These are phyloP conservation scores for Gonatopus flavifemur DNA, from an alignment of 1,140 invertebrate genomes.

Conservation along the genomic window DNA sequence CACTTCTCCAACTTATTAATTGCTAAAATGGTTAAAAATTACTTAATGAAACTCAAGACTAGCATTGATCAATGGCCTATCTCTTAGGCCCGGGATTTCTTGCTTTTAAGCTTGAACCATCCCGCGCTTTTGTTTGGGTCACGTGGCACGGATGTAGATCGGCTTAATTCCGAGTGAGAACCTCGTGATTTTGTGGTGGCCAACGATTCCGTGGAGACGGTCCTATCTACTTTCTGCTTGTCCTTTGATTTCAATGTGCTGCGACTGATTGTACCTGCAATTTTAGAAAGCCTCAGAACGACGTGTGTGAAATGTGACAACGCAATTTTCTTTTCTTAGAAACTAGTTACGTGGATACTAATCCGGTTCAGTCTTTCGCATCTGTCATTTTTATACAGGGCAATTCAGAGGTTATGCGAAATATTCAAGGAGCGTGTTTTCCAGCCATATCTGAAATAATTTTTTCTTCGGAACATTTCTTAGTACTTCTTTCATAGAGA, in stretches of 20 bases:
- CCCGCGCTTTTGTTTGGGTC: constrained; percentile 70
- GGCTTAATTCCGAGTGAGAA: constrained; percentile 51
- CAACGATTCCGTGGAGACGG: constrained; percentile 65
- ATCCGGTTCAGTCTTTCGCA: too few relatives aligned
- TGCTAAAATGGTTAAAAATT: constrained; percentile 35
- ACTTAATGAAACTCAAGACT: constrained; percentile 56
- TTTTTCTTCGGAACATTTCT: too few relatives aligned
- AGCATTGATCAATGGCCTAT: constrained; percentile 57
- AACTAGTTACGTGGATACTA: too few relatives aligned
- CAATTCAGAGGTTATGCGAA: too few relatives aligned
- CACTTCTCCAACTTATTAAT: constrained; percentile 14
- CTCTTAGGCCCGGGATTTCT: constrained; percentile 59
- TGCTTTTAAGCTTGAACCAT: constrained; percentile 71
- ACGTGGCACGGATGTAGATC: constrained; percentile 71
- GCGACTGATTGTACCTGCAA: constrained; percentile 54
- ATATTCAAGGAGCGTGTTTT: too few relatives aligned
- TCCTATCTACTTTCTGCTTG: constrained; percentile 57
- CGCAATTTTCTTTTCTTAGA: too few relatives aligned
- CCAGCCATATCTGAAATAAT: too few relatives aligned
- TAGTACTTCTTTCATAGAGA: too few relatives aligned
- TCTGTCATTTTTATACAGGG: too few relatives aligned
- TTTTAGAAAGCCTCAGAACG: not conserved
- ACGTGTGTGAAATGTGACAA: too few relatives aligned
- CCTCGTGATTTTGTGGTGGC: constrained; percentile 52
- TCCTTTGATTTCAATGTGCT: constrained; percentile 58